Evolutionary conservation across 2,113 vertebrate genomes (phyloP).

Genomic region (Tursiops truncatus): DNA sequence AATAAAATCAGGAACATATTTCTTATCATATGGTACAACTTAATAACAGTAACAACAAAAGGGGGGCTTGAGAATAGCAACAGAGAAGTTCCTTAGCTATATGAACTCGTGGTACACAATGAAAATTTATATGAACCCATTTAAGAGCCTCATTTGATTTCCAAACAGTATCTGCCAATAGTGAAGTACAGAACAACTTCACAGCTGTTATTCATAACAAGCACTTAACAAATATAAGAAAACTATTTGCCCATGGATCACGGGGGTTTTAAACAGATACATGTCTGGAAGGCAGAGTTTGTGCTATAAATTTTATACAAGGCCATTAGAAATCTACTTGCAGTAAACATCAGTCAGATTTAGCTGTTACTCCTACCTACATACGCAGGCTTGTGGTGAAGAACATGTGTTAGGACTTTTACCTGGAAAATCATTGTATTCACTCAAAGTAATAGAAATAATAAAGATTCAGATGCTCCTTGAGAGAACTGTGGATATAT

Average conservation of each 20-base stretch:
- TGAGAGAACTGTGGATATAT: neutral
- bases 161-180: slow-evolving; percentile 44
- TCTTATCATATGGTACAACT: slow-evolving; percentile 35
- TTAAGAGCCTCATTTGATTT: slow-evolving; percentile 51
- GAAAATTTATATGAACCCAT: slow-evolving; percentile 45
- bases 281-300: slow-evolving; percentile 38
- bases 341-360: neutral
- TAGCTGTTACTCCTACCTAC: neutral
- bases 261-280: slow-evolving; percentile 20
- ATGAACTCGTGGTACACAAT: neutral
- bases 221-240: slow-evolving; percentile 31
- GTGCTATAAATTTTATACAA: slow-evolving; percentile 50
- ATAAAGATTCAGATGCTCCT: neutral
- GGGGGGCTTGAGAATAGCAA: neutral
- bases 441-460: neutral
- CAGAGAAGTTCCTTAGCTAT: neutral
- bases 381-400: neutral
- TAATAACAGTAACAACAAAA: slow-evolving; percentile 20
- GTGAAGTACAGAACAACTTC: neutral
- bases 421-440: neutral
- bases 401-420: neutral
- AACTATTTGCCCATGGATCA: slow-evolving; percentile 4
- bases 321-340: slow-evolving; percentile 36
- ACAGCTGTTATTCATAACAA: slow-evolving; percentile 60
- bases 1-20: slow-evolving; percentile 50